Conservation (phyloP, 2,888 invertebrate genomes). For the Periphyllus acericola region DNA sequence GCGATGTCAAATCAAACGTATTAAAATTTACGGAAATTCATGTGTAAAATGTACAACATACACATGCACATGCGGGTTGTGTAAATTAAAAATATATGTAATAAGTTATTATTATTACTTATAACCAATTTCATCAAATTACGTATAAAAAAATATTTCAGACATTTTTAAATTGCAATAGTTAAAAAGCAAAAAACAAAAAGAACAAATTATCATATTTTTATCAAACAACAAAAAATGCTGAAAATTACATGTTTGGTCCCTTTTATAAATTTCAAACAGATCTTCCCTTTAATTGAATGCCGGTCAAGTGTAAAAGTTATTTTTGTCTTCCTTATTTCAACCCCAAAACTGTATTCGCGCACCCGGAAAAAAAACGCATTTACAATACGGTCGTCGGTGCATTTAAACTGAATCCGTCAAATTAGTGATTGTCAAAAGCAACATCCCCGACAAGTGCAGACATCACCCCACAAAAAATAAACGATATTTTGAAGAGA, state of each 20-base stretch:
- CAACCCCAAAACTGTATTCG: constrained; percentile 45
- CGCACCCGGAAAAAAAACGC: constrained; percentile 41
- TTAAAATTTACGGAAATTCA: background rate
- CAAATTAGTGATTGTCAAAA: constrained; percentile 60
- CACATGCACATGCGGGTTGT: background rate
- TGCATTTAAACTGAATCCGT: constrained; percentile 45
- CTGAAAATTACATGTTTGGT: constrained; percentile 44
- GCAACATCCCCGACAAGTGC: constrained; percentile 43
- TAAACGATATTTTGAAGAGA: constrained; percentile 25
- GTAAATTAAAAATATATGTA: background rate
- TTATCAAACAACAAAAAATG: background rate
- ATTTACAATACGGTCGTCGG: constrained; percentile 18
- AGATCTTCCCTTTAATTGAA: constrained; percentile 61
- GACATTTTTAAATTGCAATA: background rate
- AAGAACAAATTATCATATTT: constrained; percentile 25
- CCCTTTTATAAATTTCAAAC: constrained; percentile 53
- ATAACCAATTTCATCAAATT: background rate
- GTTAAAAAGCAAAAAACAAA: background rate
- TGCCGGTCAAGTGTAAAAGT: constrained; percentile 60
- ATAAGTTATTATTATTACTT: too few species aligned
- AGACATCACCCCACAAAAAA: constrained; percentile 16
- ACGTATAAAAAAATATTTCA: background rate
- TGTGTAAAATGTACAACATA: background rate
- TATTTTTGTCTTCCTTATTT: constrained; percentile 46
- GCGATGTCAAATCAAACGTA: background rate